phyloP scores from a whole-genome alignment of 2,888 invertebrate genomes.

The Nineta flava region DNA sequence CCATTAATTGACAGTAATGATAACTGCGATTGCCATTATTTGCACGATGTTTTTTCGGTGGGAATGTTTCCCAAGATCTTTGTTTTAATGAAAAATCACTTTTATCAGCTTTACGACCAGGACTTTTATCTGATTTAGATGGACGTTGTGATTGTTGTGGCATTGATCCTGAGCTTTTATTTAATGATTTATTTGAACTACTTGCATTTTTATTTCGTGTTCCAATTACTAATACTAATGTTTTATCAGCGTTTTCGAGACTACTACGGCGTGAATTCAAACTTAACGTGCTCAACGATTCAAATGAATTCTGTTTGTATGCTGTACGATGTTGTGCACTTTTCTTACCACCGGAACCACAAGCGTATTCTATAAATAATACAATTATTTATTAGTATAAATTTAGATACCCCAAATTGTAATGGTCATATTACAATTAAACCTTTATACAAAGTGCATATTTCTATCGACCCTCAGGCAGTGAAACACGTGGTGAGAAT shows the following conservation, averaged over 20 bases:
- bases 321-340: neutral
- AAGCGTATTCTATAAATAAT: neutral
- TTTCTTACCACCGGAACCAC: neutral
- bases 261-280: conserved; percentile 37
- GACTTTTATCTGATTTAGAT: conserved; percentile 4
- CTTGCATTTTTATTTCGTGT: conserved; percentile 16
- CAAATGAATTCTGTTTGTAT: conserved; percentile 30
- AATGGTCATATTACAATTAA: too few relatives aligned
- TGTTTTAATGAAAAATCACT: conserved; percentile 35
- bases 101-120: conserved; percentile 9
- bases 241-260: conserved; percentile 31
- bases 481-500: too few relatives aligned
- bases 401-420: too few relatives aligned
- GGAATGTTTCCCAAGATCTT: conserved; percentile 46
- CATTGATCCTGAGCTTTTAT: conserved; percentile 13
- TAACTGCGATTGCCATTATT: conserved; percentile 1
- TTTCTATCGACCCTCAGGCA: too few relatives aligned
- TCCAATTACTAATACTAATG: conserved; percentile 35
- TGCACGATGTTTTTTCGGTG: conserved; percentile 27
- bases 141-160: conserved; percentile 7
- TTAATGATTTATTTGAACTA: conserved; percentile 2
- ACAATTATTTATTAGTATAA: too few relatives aligned
- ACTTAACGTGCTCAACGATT: conserved; percentile 35
- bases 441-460: too few relatives aligned
- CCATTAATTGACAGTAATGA: conserved; percentile 4